A percentile compares a stretch with the other conserved stretches of the same genome.
Evolutionary conservation across 2,797 vertebrate genomes (phyloP).

Genomic region (Labroides dimidiatus): DNA sequence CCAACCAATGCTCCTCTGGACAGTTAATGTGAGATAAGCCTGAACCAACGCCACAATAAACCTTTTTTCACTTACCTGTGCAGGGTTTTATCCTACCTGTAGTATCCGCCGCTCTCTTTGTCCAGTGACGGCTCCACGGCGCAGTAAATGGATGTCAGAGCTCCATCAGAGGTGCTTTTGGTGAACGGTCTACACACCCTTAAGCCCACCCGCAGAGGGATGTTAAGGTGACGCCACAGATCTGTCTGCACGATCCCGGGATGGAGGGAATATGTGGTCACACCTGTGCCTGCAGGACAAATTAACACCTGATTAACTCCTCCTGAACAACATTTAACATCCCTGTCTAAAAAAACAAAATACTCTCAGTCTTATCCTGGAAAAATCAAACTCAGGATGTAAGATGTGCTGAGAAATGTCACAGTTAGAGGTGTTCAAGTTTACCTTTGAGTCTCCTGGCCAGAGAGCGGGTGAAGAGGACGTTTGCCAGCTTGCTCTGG

Average conservation of each 20-base stretch:
- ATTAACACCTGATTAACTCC: too few species aligned
- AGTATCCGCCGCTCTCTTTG: conserved; percentile 88
- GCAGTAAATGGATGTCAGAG: conserved; percentile 92
- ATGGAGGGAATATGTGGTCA: conserved; percentile 89
- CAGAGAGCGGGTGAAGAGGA: conserved; percentile 90
- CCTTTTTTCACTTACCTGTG: too few species aligned
- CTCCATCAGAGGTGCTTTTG: conserved; percentile 89
- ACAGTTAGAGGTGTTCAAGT: too few species aligned
- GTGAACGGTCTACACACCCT: conserved; percentile 81
- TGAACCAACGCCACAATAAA: too few species aligned
- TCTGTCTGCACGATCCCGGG: conserved; percentile 90
- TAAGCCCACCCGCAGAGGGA: conserved; percentile 73
- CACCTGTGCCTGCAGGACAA: conserved; percentile 84
- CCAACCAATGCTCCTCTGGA: too few species aligned
- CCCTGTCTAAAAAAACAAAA: too few species aligned
- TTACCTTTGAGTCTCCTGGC: conserved; percentile 88
- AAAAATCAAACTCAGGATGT: too few species aligned
- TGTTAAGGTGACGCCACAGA: conserved; percentile 84
- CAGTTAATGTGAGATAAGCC: too few species aligned
- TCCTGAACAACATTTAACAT: too few species aligned
- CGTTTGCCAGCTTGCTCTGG: conserved; percentile 93
- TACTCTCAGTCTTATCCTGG: too few species aligned
- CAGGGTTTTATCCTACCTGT: too few species aligned
- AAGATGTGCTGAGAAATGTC: too few species aligned
- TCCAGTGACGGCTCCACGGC: conserved; percentile 89